Conservation (phyloP, 2,113 vertebrate species). For the Corythaixoides concolor region DNA sequence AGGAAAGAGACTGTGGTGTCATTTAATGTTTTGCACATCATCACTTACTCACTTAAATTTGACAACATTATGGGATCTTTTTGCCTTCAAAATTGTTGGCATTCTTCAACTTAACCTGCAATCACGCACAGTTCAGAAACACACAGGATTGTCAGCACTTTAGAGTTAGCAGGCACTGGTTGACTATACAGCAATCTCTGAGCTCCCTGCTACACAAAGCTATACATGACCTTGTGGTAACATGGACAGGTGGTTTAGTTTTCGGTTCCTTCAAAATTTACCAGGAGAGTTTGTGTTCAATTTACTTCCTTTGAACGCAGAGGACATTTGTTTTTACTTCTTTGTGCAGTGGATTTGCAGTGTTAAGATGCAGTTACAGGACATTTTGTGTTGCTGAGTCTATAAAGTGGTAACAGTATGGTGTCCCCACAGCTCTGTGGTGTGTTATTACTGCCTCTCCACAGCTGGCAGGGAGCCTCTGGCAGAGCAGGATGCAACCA, state of each 20-base stretch:
- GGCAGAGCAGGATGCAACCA: not conserved
- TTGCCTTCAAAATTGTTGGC: not conserved
- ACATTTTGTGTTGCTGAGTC: not conserved
- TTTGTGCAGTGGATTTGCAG: not conserved
- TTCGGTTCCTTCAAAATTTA: not conserved
- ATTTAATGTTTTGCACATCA: not conserved
- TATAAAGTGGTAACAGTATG: fast-evolving
- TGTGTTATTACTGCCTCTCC: fast-evolving
- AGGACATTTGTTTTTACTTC: not conserved
- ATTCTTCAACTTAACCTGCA: conserved; percentile 1
- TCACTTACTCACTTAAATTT: not conserved
- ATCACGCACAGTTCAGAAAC: not conserved
- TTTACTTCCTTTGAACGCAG: not conserved
- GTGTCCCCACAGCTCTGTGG: fast-evolving
- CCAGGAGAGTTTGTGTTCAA: not conserved
- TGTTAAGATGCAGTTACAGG: not conserved
- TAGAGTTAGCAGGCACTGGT: not conserved
- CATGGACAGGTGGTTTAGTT: not conserved
- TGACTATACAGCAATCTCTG: not conserved
- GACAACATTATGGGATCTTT: not conserved
- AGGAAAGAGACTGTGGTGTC: not conserved
- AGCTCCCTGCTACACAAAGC: not conserved
- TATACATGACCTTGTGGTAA: not conserved
- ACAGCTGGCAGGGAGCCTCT: fast-evolving
- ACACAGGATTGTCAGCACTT: not conserved